Evolutionary conservation across 2,888 invertebrate species (phyloP), one percentile per base, ranked within the genome.

Genomic region (Tiphia femorata): DNA sequence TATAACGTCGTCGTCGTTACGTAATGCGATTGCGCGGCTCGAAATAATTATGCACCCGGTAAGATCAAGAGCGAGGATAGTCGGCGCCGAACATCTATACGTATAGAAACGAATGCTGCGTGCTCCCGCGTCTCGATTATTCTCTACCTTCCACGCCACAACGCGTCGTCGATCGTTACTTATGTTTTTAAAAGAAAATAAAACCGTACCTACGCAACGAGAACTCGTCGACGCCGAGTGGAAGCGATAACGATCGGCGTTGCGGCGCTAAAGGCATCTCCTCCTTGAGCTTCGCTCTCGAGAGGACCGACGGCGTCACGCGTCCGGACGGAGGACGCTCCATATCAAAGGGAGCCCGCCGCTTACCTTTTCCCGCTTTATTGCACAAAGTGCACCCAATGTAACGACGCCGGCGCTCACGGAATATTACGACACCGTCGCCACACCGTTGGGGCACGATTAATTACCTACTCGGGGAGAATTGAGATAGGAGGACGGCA

Each of bases 11-110:
- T 20, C 33, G 33, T 35, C 30, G 56, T 59, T 70, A 47, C 57
- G 57, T 55, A 64, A 69, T 50, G 56, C 49, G 38, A 43, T 58
- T 44, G 47, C 52, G 38, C 44, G 38, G 46, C n/a, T 38, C 53
- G 42, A 61, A 63, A 58, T 67, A 67, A 67, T 67, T 58, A 35
- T 35, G 17, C 42, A 17, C 27, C 38, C 19, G 7, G 23, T 52
- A 54, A 58, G 52, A 53, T 55, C 59, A 55, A 59, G 61, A 62
- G 48, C 50, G 27, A 52, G 51, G 49, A 27, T 23, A 33, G 33
- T 1, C 12, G 7, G 33, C 33, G 8, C 8, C 12, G 12, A 14
- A 14, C 12, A 12, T 14, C n/a, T 33, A 1, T n/a, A 12, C 12
- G 7, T n/a, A 8, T 14, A 33, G 4, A n/a, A n/a, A 4, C 33